Evolutionary conservation across 2,888 invertebrate genomes (phyloP).

Genomic region (Eumerus sabulonum): DNA sequence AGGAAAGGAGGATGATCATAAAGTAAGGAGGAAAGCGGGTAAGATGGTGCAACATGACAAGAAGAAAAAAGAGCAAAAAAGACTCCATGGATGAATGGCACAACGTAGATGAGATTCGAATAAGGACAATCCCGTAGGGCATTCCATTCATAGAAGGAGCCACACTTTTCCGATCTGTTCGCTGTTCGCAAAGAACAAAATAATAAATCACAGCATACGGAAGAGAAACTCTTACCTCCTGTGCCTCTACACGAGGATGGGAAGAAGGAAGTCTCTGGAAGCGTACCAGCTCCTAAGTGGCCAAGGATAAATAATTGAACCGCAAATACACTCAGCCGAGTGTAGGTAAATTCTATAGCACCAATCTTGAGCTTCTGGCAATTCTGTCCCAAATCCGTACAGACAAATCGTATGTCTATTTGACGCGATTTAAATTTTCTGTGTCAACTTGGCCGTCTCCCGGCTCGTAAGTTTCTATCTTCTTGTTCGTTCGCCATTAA

Average conservation of each 20-base stretch:
- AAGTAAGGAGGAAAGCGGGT: slow-evolving; percentile 11
- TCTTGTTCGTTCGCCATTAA: background rate
- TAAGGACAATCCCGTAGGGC: slow-evolving; percentile 57
- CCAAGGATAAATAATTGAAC: slow-evolving; percentile 64
- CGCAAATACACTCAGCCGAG: slow-evolving; percentile 55
- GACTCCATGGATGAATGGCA: slow-evolving; percentile 39
- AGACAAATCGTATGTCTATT: slow-evolving; percentile 62
- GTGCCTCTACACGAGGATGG: slow-evolving; percentile 15
- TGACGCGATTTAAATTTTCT: slow-evolving; percentile 49
- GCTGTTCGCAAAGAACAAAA: slow-evolving; percentile 28
- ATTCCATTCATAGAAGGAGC: slow-evolving; percentile 37
- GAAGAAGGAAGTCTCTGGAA: slow-evolving; percentile 38
- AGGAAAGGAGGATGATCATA: slow-evolving; percentile 6
- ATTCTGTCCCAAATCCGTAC: slow-evolving; percentile 40
- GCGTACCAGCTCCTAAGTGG: slow-evolving; percentile 42
- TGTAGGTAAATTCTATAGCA: slow-evolving; percentile 53
- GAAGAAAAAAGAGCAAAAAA: slow-evolving; percentile 20
- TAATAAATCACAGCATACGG: slow-evolving; percentile 63
- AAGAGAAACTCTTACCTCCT: slow-evolving; percentile 12
- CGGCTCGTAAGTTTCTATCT: background rate
- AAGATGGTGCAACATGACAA: slow-evolving; percentile 39
- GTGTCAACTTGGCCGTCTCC: background rate
- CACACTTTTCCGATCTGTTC: slow-evolving; percentile 2
- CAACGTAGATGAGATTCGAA: slow-evolving; percentile 60
- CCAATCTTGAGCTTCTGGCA: slow-evolving; percentile 4